Conservation (phyloP, 2,113 vertebrate genomes). For the Malurus alboscapulatus region DNA sequence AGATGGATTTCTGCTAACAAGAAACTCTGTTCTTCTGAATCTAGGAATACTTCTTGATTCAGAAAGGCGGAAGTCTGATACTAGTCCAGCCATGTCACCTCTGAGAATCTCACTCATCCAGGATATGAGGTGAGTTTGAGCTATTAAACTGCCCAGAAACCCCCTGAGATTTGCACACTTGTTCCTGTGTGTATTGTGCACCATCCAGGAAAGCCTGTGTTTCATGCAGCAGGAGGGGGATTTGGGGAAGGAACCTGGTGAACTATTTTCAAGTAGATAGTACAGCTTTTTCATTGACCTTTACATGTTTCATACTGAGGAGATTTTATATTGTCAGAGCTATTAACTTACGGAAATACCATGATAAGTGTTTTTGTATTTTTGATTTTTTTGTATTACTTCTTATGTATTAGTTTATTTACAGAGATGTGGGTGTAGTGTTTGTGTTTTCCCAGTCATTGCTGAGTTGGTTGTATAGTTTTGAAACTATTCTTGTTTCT, state of each 20-base stretch:
- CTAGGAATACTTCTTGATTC: constrained; percentile 90
- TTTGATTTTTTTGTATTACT: neutral
- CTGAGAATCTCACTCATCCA: constrained; percentile 92
- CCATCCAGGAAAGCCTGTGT: neutral
- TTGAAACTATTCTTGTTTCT: neutral
- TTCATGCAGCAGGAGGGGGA: neutral
- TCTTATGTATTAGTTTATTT: neutral
- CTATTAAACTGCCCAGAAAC: neutral
- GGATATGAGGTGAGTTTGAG: constrained; percentile 90
- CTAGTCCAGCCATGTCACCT: constrained; percentile 86
- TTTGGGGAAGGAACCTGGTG: neutral
- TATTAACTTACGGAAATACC: neutral
- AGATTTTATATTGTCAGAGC: neutral
- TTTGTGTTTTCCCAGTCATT: neutral
- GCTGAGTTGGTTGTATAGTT: neutral
- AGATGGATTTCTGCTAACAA: neutral
- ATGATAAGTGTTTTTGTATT: neutral
- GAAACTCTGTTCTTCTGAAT: neutral
- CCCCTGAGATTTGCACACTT: neutral
- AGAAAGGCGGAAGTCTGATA: constrained; percentile 95
- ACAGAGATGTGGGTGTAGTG: neutral
- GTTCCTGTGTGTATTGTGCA: neutral
- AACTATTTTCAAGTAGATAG: neutral
- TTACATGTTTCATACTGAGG: neutral
- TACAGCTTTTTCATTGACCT: neutral